phyloP scores from a whole-genome alignment of 2,888 invertebrate species.

The Chymomyza amoena region DNA sequence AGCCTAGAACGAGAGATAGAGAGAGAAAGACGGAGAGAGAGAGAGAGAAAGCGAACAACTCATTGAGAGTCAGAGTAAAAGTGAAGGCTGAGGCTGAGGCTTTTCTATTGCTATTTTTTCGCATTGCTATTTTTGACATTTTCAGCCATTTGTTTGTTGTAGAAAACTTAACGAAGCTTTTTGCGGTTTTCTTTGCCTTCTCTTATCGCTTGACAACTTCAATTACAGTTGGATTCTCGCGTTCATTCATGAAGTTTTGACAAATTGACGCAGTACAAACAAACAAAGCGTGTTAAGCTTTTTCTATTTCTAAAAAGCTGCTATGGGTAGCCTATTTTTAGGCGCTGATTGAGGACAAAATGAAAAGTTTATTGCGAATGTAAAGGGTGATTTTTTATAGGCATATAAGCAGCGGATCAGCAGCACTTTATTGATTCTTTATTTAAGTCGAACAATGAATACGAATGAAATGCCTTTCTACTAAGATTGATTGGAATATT shows the following conservation, averaged over 20 bases:
- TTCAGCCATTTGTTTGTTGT: neutral
- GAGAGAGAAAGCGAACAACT: neutral
- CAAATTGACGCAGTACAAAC: slow-evolving; percentile 40
- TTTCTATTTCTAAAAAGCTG: slow-evolving; percentile 39
- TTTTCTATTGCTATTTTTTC: slow-evolving; percentile 42
- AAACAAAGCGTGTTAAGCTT: slow-evolving; percentile 56
- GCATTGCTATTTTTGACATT: slow-evolving; percentile 52
- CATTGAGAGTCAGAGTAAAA: neutral
- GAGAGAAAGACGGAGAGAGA: neutral
- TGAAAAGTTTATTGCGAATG: neutral
- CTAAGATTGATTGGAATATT: too few species aligned
- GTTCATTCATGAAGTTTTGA: slow-evolving; percentile 68
- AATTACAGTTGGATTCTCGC: slow-evolving; percentile 38
- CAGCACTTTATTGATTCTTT: too few species aligned
- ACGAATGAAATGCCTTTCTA: too few species aligned
- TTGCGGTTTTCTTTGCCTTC: slow-evolving; percentile 10
- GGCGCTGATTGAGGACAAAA: slow-evolving; percentile 17
- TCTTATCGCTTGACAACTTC: slow-evolving; percentile 30
- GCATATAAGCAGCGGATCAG: too few species aligned
- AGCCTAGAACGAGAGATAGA: neutral
- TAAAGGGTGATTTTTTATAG: neutral
- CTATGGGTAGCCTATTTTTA: slow-evolving; percentile 45
- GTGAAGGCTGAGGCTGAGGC: neutral
- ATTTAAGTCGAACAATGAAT: too few species aligned
- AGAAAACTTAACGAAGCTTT: slow-evolving; percentile 5